Base-by-base conservation (phyloP, 2,888 invertebrate genomes). In the Drosophila leonis region DNA sequence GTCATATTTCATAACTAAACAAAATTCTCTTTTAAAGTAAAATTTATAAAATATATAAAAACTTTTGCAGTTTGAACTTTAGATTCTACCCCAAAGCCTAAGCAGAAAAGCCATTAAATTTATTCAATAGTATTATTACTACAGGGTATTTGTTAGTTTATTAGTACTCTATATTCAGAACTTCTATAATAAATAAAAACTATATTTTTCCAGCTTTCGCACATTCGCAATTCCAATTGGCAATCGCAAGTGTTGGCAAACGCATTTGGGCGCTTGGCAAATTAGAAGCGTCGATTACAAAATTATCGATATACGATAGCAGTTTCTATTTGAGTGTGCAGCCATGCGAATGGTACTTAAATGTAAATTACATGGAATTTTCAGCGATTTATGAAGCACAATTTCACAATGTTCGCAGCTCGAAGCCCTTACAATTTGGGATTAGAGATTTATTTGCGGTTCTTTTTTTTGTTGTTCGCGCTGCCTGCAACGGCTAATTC, bases 401-500 rank as follows among this genome's bases (percentile, higher is more conserved):
- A 48, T 29, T 48, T 48, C n/a, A 6, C 29, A 48, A n/a, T 48
- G 48, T 62, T 54, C 20, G 33, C 20, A 13, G 54, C 49, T 24
- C 24, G 24, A 24, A 24, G 4, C 24, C 4, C 24, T 52, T 68
- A 56, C 48, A 48, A 48, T 48, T 48, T 48, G 0, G 46, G 46
- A 48, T 48, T 48, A 48, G 48, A 2, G 12, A 48, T 3, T 29
- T 48, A 49, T 49, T 49, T 42, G 48, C 10, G 57, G 51, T 13
- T 20, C n/a, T 20, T 51, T 15, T 27, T 29, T 31, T 27, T 29
- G 49, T 33, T 51, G 29, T 15, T 59, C 0, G 12, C 18, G n/a
- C 44, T 61, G 42, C 44, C 51, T 60, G 65, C 71, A 18, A 63
- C 29, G 61, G 75, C 60, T 64, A 68, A 65, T 65, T 55, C 61